Evolutionary conservation across 2,888 invertebrate genomes (phyloP), one percentile per base, ranked within the genome.

Genomic region (Blomia tropicalis): DNA sequence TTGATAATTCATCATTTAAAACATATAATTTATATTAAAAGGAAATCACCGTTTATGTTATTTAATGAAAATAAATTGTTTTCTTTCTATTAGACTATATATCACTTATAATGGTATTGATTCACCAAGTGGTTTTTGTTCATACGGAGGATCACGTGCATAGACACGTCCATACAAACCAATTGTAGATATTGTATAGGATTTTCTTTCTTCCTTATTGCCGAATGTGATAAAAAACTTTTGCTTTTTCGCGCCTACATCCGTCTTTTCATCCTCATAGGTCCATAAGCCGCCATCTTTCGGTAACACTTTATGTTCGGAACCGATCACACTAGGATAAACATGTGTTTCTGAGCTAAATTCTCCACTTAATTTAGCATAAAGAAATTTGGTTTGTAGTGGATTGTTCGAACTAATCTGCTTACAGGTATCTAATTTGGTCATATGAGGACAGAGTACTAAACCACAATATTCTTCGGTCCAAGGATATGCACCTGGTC

Each of bases 381-480:
- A 62, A 11, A 23, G 17, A 19, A 63, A 63, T 19, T 41, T 29
- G 3, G 58, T 60, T 27, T 44, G 7, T 30, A 23, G 19, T 17
- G 60, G 19, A 27, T n/a, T 22, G 4, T 22, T 60, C 32, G 60
- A 22, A 36, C 19, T 47, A 4, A 22, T 63, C 4, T 7, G 31
- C 22, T 7, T 14, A 27, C 51, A 47, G 22, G 51, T n/a, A 2
- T 27, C 31, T 7, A 47, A n/a, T 22, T 47, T 47, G 23, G 22
- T 27, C 51, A 47, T 7, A 17, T 51, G 19, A 23, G 62, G 30
- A 51, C 44, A 63, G 22, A 23, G 32, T 19, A 58, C 56, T n/a
- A 64, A 4, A 36, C 29, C 62, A 62, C 64, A 64, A 58, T 58
- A 14, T 58, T 64, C 64, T 59, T 64, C 64, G 23, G 47, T 30